phyloP scores from a whole-genome alignment of 2,888 invertebrate genomes.

The Platycheirus rosarum region DNA sequence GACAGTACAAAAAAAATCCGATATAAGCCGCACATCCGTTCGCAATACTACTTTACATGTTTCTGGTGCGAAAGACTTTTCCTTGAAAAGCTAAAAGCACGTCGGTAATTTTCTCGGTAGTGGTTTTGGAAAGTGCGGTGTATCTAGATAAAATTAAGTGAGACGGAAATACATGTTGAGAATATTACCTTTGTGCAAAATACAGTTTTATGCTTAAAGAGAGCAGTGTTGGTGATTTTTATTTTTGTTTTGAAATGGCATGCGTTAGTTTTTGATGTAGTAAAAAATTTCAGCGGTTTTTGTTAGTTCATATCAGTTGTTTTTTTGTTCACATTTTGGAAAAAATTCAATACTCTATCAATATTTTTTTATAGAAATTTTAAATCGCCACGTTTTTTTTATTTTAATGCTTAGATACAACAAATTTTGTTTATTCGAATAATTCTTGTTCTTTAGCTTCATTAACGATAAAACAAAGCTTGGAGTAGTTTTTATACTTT shows the following conservation, averaged over 20 bases:
- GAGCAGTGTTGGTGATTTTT: slow-evolving; percentile 32
- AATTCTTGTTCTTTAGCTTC: too few relatives aligned
- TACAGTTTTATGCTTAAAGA: neutral
- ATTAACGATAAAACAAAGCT: too few relatives aligned
- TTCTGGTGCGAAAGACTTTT: slow-evolving; percentile 54
- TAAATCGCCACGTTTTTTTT: too few relatives aligned
- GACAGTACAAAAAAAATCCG: slow-evolving; percentile 33
- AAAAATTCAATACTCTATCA: too few relatives aligned
- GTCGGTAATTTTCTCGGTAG: slow-evolving; percentile 18
- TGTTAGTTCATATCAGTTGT: slow-evolving; percentile 15
- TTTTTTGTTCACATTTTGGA: neutral
- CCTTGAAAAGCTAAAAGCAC: slow-evolving; percentile 41
- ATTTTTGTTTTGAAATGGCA: slow-evolving; percentile 7
- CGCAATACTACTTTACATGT: slow-evolving; percentile 55
- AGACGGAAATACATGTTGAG: slow-evolving; percentile 2
- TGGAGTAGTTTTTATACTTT: too few relatives aligned
- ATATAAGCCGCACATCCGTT: slow-evolving; percentile 44
- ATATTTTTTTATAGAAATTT: too few relatives aligned
- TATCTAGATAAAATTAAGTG: slow-evolving; percentile 27
- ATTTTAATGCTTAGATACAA: too few relatives aligned
- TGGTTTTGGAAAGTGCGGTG: slow-evolving; percentile 41
- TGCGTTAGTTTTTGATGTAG: slow-evolving; percentile 47
- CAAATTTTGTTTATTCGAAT: too few relatives aligned
- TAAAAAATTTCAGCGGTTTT: slow-evolving; percentile 38
- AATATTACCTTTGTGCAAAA: neutral